phyloP scores from a whole-genome alignment of 2,113 vertebrate species.

The Urocolius indicus region DNA sequence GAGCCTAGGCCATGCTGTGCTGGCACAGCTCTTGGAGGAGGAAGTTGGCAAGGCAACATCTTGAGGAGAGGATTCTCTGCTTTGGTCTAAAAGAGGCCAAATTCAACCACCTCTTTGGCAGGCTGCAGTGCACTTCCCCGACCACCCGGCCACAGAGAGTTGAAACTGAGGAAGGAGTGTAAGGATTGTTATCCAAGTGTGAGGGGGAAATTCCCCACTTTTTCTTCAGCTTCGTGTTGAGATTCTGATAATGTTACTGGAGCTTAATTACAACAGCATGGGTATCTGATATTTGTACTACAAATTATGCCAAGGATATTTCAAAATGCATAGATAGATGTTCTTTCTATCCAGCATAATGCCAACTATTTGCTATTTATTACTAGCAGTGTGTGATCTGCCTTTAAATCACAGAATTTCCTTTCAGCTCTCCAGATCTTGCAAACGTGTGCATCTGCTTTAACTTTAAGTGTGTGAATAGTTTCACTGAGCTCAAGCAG shows the following conservation, averaged over 20 bases:
- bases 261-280: slow-evolving; percentile 46
- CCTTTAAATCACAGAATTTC: slow-evolving; percentile 48
- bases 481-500: neutral
- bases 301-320: slow-evolving; percentile 42
- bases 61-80: neutral
- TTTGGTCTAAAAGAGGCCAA: slow-evolving; percentile 12
- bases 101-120: neutral
- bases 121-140: neutral
- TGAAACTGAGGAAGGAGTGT: neutral
- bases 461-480: neutral
- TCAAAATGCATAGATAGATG: slow-evolving; percentile 39
- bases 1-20: neutral
- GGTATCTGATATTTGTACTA: slow-evolving; percentile 1
- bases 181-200: neutral
- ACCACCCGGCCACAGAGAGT: neutral
- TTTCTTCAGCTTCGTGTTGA: neutral
- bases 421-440: slow-evolving; percentile 38
- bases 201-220: neutral
- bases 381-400: neutral
- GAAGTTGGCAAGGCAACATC: neutral
- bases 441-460: slow-evolving; percentile 49
- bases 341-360: neutral
- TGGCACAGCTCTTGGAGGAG: neutral
- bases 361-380: slow-evolving; percentile 54
- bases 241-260: neutral